Evolutionary conservation across 1,140 invertebrate species (phyloP).

Genomic region (Anoplolepis gracilipes): DNA sequence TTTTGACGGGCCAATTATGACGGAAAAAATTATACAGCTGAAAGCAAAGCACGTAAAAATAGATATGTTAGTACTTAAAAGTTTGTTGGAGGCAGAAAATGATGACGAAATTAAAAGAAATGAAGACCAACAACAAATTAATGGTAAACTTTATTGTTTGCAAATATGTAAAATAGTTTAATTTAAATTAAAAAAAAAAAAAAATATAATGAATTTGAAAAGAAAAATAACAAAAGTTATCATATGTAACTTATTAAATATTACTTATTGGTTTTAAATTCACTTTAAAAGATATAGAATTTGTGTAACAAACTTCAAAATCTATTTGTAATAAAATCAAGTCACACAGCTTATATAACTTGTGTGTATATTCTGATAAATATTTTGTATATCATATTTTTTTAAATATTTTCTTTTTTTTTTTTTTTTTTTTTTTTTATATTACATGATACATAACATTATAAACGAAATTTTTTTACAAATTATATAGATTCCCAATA

Average conservation of each 20-base stretch:
- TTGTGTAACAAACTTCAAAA: too few species aligned
- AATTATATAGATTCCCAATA: not conserved
- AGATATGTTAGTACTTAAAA: not conserved
- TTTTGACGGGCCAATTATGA: not conserved
- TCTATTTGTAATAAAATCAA: too few species aligned
- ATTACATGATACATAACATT: too few species aligned
- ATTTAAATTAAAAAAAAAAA: constrained; percentile 15
- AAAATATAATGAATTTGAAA: constrained; percentile 4
- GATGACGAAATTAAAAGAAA: constrained; percentile 7
- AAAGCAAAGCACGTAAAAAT: not conserved
- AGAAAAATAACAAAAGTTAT: not conserved
- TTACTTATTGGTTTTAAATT: not conserved
- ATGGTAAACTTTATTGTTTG: constrained; percentile 43
- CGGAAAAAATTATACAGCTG: constrained; percentile 1
- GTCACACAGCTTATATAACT: too few species aligned
- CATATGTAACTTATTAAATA: not conserved
- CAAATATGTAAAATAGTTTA: not conserved
- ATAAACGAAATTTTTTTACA: too few species aligned
- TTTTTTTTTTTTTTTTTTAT: too few species aligned
- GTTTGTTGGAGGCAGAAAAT: not conserved
- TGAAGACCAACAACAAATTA: constrained; percentile 1
- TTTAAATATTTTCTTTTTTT: too few species aligned
- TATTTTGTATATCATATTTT: too few species aligned
- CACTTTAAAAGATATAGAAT: too few species aligned
- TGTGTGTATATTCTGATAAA: too few species aligned